Evolutionary conservation across 2,888 invertebrate genomes (phyloP).

Genomic region (Pheosia tremula): DNA sequence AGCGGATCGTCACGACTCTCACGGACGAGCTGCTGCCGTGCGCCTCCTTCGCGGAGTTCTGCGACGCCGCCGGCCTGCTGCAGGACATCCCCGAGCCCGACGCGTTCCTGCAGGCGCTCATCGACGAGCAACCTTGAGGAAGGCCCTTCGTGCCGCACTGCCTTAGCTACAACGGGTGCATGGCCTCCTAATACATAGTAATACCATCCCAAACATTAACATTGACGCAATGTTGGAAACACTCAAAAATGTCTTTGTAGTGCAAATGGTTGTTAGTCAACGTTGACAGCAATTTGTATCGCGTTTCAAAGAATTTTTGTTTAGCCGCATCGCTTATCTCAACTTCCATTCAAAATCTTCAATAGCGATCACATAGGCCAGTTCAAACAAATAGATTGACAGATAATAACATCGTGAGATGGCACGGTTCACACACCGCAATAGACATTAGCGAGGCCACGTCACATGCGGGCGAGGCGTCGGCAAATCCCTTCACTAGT

Average conservation of each 20-base stretch:
- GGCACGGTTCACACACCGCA: background rate
- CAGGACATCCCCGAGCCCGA: slow-evolving; percentile 88
- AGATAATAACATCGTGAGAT: background rate
- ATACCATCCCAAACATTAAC: background rate
- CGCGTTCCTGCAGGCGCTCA: slow-evolving; percentile 58
- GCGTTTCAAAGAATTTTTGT: too few species aligned
- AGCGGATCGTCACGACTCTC: slow-evolving; percentile 91
- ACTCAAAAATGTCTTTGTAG: too few species aligned
- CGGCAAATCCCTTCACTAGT: slow-evolving; percentile 48
- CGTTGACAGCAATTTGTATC: too few species aligned
- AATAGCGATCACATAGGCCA: background rate
- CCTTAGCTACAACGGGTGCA: slow-evolving; percentile 62
- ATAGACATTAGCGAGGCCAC: slow-evolving; percentile 35
- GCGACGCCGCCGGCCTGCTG: slow-evolving; percentile 94
- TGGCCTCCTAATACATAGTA: slow-evolving; percentile 47
- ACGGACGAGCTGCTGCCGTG: slow-evolving; percentile 96
- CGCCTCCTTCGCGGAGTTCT: slow-evolving; percentile 95
- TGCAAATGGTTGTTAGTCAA: too few species aligned
- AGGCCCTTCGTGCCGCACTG: slow-evolving; percentile 57
- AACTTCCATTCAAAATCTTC: too few species aligned
- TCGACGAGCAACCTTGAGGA: slow-evolving; percentile 71
- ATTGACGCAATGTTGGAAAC: too few species aligned
- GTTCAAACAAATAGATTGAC: background rate
- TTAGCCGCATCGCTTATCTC: too few species aligned
- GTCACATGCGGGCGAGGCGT: slow-evolving; percentile 30